Evolutionary conservation across 2,113 vertebrate species (phyloP).

Genomic region (Anser cygnoides): DNA sequence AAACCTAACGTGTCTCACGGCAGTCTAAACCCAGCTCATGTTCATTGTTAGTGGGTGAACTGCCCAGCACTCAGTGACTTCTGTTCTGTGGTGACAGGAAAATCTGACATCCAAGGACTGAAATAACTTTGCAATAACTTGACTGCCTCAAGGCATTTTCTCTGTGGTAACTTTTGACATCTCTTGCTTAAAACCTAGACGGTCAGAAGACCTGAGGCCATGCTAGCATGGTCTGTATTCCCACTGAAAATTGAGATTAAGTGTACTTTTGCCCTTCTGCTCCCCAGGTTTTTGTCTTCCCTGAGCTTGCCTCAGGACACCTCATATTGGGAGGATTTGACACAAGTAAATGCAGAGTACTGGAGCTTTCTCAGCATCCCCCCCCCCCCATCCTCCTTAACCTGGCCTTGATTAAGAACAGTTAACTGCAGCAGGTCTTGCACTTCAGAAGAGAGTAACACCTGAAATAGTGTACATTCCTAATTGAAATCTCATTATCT

Average conservation of each 20-base stretch:
- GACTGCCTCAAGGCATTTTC: neutral
- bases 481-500: neutral
- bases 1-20: neutral
- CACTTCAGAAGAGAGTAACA: neutral
- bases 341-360: neutral
- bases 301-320: neutral
- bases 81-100: neutral
- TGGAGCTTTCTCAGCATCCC: neutral
- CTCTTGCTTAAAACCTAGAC: neutral
- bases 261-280: neutral
- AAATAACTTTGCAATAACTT: neutral
- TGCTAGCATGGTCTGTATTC: neutral
- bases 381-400: neutral
- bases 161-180: neutral
- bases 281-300: neutral
- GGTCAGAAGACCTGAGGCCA: neutral
- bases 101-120: neutral
- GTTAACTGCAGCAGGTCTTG: neutral
- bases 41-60: neutral
- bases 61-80: neutral
- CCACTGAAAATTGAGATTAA: neutral
- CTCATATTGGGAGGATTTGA: neutral
- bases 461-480: neutral
- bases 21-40: rapidly evolving
- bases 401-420: neutral